A percentile compares a stretch with the other conserved stretches of the same genome.
These are phyloP conservation scores for Myopa tessellatipennis DNA, from an alignment of 2,888 invertebrate species.

Conservation along the genomic window DNA sequence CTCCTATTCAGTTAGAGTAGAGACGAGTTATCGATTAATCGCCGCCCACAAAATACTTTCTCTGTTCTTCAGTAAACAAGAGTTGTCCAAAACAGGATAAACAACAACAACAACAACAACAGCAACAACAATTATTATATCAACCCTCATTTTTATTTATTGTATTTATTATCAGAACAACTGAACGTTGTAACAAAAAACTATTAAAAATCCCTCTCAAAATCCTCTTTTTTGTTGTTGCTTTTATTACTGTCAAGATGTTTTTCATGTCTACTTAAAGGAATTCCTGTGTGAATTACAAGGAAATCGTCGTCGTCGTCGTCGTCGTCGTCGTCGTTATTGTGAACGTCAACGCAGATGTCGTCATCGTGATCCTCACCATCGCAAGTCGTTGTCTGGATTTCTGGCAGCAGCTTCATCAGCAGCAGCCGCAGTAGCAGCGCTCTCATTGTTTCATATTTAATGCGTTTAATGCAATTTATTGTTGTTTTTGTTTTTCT, in stretches of 20 bases:
- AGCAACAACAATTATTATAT: constrained; percentile 4
- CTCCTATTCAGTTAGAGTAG: too few relatives aligned
- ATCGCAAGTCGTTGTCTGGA: too few relatives aligned
- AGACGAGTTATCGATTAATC: too few relatives aligned
- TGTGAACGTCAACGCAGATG: background rate
- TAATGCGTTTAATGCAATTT: constrained; percentile 15
- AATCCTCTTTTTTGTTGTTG: constrained; percentile 22
- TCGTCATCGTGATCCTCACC: background rate
- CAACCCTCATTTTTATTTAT: too few relatives aligned
- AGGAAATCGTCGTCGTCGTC: background rate
- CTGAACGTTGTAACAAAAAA: constrained; percentile 29
- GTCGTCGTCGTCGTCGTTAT: constrained; percentile 7
- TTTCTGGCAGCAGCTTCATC: background rate
- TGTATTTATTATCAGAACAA: too few relatives aligned
- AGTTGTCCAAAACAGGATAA: background rate
- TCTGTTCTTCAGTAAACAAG: too few relatives aligned
- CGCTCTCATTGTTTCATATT: constrained; percentile 2
- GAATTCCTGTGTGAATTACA: background rate
- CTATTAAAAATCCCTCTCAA: too few relatives aligned
- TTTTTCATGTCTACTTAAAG: background rate
- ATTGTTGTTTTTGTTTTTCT: background rate
- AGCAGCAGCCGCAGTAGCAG: background rate
- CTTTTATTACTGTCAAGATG: background rate
- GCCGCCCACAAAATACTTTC: too few relatives aligned
- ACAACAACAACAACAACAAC: constrained; percentile 3